Conservation (phyloP, 2,888 invertebrate species). For the Seira musarum region DNA sequence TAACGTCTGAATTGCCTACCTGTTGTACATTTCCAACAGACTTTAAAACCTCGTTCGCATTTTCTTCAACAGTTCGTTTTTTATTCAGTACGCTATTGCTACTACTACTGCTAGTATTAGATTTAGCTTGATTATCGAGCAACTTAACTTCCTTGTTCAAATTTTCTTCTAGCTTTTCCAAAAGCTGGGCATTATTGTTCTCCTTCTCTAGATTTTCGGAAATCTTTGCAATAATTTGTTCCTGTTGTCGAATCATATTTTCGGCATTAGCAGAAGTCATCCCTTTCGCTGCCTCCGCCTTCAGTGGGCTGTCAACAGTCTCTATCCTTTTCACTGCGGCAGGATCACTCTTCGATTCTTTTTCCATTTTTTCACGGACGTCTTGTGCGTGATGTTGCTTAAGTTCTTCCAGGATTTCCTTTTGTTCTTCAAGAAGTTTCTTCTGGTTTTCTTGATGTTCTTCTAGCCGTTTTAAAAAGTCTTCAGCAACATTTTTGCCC, state of each 20-base stretch:
- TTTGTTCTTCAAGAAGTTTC: conserved; percentile 80
- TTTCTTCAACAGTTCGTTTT: neutral
- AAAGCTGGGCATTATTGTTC: conserved; percentile 49
- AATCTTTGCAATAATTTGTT: conserved; percentile 54
- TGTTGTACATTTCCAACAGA: no score
- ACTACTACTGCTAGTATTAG: neutral
- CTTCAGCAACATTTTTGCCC: conserved; percentile 71
- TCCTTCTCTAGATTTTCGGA: conserved; percentile 59
- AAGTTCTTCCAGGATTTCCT: conserved; percentile 78
- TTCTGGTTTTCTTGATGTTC: conserved; percentile 81
- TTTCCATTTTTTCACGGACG: conserved; percentile 43
- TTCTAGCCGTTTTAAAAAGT: conserved; percentile 79
- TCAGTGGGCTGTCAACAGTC: neutral
- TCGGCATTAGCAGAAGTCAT: conserved; percentile 13
- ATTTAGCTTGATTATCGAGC: conserved; percentile 12
- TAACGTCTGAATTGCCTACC: no score
- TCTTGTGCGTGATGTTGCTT: conserved; percentile 74
- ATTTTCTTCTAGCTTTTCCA: conserved; percentile 58
- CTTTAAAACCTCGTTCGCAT: neutral
- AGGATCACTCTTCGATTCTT: neutral
- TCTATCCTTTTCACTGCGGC: neutral
- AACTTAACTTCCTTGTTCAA: conserved; percentile 54
- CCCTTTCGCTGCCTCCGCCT: conserved; percentile 4
- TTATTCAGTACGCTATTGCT: neutral
- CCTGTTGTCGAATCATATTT: conserved; percentile 45